Base-by-base conservation (phyloP, 2,888 invertebrate species). In the Drosophila neotestacea region DNA sequence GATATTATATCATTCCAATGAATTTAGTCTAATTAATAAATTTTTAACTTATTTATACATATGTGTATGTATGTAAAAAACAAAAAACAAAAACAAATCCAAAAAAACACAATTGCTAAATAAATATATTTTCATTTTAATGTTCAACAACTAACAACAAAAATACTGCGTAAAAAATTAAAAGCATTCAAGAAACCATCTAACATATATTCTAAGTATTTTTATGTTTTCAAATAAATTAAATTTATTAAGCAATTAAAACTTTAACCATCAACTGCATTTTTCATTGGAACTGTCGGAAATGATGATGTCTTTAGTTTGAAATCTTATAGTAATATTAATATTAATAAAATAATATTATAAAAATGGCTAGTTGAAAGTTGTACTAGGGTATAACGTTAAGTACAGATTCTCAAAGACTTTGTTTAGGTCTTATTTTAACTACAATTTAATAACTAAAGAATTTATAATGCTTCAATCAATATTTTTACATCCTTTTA, bases 1-100 rank as follows among this genome's bases (percentile, higher is more conserved):
- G 90, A 90, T 90, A 90, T 91, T 90, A 89, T 89, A 83, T 87
- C 91, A 91, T 91, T 91, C 91, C 91, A 91, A 91, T 91, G 91
- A 89, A 91, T 89, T 90, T 90, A 91, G 91, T 80, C 88, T 91
- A 90, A 91, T 90, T 90, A 87, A 90, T 74, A 69, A 83, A 83
- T 85, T 90, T 87, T 89, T 88, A 90, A 85, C 89, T 85, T 85
- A 85, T 85, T 87, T 87, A 89, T 87, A 75, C 85, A 88, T 81
- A 88, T 74, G 51, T 86, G 69, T 83, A 77, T 85, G 69, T 88
- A 77, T 88, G 84, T 86, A 58, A 52, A 16, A 22, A 11, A 51
- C 67, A 61, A 62, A 62, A 56, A 54, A 54, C 1, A 11, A 36
- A 38, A 64, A 59, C 61, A 65, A 56, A 54, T 48, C 2, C 11